Conservation (phyloP, 2,888 invertebrate genomes). For the Pollenia angustigena region DNA sequence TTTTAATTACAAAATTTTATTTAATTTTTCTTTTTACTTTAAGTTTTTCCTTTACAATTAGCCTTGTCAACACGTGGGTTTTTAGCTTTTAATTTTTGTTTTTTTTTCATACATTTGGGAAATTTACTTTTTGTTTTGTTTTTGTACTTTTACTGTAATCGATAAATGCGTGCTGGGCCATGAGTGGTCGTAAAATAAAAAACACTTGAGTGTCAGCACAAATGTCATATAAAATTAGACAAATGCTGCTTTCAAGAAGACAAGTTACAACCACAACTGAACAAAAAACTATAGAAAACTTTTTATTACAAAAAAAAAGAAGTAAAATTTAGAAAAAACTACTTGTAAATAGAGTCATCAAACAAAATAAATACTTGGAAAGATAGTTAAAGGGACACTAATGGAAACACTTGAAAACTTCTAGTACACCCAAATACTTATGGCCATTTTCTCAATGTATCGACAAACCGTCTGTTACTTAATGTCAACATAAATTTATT, state of each 20-base stretch:
- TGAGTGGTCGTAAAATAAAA: slow-evolving; percentile 24
- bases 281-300: neutral
- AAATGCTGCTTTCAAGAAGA: slow-evolving; percentile 9
- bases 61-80: neutral
- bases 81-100: neutral
- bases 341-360: neutral
- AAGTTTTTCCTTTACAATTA: neutral
- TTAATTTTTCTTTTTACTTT: neutral
- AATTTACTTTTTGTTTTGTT: neutral
- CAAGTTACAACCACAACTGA: slow-evolving; percentile 7
- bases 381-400: neutral
- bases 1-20: too few species aligned
- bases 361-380: neutral
- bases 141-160: slow-evolving; percentile 31
- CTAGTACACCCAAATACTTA: too few species aligned
- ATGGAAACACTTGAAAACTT: too few species aligned
- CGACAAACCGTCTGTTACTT: too few species aligned
- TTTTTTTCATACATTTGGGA: neutral
- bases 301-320: neutral
- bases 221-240: slow-evolving; percentile 61
- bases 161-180: slow-evolving; percentile 27
- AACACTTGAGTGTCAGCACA: slow-evolving; percentile 54
- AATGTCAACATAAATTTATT: too few species aligned
- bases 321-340: neutral
- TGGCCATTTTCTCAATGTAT: too few species aligned